A percentile compares a stretch with the other conserved stretches of the same genome.
Evolutionary conservation across 2,888 invertebrate species (phyloP).

Genomic region (Lithophane semibrunnea): DNA sequence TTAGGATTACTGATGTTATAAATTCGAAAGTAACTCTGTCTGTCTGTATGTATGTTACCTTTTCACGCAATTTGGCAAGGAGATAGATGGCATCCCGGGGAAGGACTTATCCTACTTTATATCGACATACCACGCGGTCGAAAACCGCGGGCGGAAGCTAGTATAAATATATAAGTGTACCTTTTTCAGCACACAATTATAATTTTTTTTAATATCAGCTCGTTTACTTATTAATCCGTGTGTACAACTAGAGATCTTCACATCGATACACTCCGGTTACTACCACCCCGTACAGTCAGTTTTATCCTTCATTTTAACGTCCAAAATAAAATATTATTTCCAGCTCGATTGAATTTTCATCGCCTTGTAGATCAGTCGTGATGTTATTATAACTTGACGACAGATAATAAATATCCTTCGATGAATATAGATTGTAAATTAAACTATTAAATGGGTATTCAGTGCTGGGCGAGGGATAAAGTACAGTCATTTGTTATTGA

Average conservation of each 20-base stretch:
- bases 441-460: conserved; percentile 50
- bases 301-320: conserved; percentile 83
- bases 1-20: no score
- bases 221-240: conserved; percentile 61
- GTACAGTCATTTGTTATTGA: conserved; percentile 49
- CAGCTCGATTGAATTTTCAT: conserved; percentile 85
- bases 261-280: conserved; percentile 79
- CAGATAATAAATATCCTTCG: conserved; percentile 61
- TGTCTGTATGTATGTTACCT: no score
- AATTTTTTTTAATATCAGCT: conserved; percentile 1
- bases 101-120: no score
- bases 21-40: no score
- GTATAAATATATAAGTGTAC: no score
- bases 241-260: conserved; percentile 77
- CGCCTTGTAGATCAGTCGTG: conserved; percentile 76
- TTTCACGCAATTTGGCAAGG: no score
- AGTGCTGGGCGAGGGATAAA: conserved; percentile 30
- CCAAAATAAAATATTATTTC: conserved; percentile 80
- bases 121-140: no score
- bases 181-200: neutral
- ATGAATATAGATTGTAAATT: conserved; percentile 61
- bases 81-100: no score
- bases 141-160: no score
- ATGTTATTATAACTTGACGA: conserved; percentile 71
- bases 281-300: conserved; percentile 81